phyloP scores from a whole-genome alignment of 2,113 vertebrate genomes.

The Excalfactoria chinensis region DNA sequence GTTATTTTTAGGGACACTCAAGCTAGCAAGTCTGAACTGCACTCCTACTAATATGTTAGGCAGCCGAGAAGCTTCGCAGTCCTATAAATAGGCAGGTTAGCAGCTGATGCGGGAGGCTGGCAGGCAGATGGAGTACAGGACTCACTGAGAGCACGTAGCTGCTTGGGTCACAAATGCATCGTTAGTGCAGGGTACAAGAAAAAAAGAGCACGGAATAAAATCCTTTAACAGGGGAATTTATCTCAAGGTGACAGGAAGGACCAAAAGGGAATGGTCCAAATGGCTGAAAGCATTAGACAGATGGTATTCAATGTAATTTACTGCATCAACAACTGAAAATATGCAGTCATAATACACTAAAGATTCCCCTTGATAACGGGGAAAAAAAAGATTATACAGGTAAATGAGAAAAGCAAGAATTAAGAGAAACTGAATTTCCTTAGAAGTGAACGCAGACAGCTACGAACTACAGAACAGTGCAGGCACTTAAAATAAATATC shows the following conservation, averaged over 20 bases:
- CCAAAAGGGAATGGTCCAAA: background rate
- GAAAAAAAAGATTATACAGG: background rate
- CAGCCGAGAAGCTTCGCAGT: slow-evolving; percentile 52
- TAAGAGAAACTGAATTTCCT: background rate
- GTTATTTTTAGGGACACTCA: slow-evolving; percentile 70
- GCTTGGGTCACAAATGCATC: background rate
- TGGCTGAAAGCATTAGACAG: background rate
- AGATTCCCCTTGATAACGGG: background rate
- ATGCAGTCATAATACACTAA: background rate
- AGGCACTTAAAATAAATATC: background rate
- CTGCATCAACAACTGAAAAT: background rate
- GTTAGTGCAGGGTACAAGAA: background rate
- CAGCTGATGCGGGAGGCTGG: slow-evolving; percentile 32
- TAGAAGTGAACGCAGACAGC: background rate
- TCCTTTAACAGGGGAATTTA: background rate
- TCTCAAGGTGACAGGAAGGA: background rate
- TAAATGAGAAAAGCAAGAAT: background rate
- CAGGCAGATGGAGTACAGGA: slow-evolving; percentile 40
- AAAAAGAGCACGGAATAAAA: background rate
- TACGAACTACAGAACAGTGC: background rate
- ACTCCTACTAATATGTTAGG: slow-evolving; percentile 36
- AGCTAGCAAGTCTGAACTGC: slow-evolving; percentile 52
- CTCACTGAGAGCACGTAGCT: background rate
- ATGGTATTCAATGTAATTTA: background rate
- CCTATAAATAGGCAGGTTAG: slow-evolving; percentile 68